phyloP scores from a whole-genome alignment of 2,113 vertebrate genomes.

The Anser cygnoides region DNA sequence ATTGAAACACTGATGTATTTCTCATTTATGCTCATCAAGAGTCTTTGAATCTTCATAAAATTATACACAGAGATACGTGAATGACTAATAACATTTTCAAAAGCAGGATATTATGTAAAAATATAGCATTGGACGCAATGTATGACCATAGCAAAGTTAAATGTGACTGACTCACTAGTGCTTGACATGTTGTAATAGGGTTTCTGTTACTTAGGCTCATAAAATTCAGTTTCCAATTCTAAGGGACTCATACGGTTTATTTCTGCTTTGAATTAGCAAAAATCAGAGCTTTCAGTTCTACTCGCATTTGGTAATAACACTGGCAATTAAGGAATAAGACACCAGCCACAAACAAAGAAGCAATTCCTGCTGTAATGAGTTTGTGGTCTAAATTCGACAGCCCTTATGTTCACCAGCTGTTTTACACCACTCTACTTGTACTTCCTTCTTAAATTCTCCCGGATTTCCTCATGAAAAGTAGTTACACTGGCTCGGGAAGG shows the following conservation, averaged over 20 bases:
- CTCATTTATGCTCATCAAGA: neutral
- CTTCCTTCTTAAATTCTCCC: neutral
- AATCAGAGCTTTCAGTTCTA: neutral
- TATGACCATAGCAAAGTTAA: neutral
- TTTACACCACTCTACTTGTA: neutral
- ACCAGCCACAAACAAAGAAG: neutral
- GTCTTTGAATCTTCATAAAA: neutral
- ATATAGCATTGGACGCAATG: neutral
- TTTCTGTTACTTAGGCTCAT: neutral
- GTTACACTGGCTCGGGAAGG: neutral
- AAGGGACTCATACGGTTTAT: neutral
- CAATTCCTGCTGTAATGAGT: neutral
- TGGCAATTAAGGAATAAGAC: neutral
- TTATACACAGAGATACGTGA: neutral
- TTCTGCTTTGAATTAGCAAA: conserved; percentile 21
- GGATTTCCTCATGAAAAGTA: neutral
- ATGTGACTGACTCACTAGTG: neutral
- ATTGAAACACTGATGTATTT: neutral
- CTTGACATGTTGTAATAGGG: neutral
- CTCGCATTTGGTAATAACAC: neutral
- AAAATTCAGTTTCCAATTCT: neutral
- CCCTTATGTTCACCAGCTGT: conserved; percentile 4
- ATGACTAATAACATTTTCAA: neutral
- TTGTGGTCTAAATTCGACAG: neutral
- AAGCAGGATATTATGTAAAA: neutral